These are phyloP conservation scores for Ridgeia piscesae DNA, from an alignment of 1,140 invertebrate genomes.

Conservation along the genomic window DNA sequence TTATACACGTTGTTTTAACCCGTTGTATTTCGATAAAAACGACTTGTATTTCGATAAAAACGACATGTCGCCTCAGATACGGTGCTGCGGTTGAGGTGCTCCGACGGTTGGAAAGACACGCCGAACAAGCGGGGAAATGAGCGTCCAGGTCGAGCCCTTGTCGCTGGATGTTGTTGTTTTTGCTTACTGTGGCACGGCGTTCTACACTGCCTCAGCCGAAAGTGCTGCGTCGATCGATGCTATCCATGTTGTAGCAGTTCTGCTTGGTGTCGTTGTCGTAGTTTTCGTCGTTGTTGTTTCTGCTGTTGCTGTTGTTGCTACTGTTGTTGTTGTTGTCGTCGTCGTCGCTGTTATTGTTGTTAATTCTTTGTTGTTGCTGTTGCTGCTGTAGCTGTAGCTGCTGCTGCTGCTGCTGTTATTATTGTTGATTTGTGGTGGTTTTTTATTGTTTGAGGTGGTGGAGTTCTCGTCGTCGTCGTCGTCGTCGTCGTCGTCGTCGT, in stretches of 20 bases:
- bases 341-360: too few species aligned
- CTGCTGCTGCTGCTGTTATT: too few species aligned
- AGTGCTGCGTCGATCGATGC: too few species aligned
- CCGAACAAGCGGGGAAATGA: not conserved
- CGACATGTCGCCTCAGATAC: not conserved
- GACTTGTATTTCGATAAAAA: not conserved
- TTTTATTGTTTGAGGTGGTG: too few species aligned
- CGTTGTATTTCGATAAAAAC: not conserved
- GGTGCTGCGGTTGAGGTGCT: not conserved
- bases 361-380: too few species aligned
- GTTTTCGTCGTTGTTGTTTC: not conserved
- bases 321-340: not conserved
- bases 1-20: not conserved
- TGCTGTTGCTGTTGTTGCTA: not conserved
- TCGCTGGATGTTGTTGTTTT: not conserved
- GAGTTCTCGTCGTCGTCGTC: too few species aligned
- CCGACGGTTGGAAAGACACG: not conserved
- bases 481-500: too few species aligned
- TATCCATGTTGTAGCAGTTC: not conserved
- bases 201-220: too few species aligned
- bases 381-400: too few species aligned
- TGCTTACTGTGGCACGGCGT: not conserved
- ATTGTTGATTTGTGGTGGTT: too few species aligned
- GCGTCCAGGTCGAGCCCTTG: not conserved
- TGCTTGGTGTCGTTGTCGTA: not conserved